Evolutionary conservation across 2,797 vertebrate species (phyloP).

Genomic region (Sphaeramia orbicularis): DNA sequence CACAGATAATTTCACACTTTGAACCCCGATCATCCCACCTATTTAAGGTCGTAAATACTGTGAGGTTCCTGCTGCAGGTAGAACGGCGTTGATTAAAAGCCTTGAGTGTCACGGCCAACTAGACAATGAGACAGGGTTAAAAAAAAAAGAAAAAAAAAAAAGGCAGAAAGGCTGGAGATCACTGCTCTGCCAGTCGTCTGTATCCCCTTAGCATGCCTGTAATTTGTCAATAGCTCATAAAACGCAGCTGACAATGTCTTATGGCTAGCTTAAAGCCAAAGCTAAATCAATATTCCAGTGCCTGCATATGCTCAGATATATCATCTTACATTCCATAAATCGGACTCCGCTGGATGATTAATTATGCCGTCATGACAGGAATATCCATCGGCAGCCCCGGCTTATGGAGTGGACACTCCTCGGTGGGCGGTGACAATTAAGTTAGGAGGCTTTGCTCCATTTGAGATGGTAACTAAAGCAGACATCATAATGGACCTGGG

Average conservation of each 20-base stretch:
- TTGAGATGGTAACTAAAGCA: slow-evolving; percentile 18
- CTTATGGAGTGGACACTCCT: slow-evolving; percentile 29
- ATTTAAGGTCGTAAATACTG: slow-evolving; percentile 27
- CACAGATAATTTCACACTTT: slow-evolving; percentile 25
- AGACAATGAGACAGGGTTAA: slow-evolving; percentile 5
- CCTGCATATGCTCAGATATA: slow-evolving; percentile 51
- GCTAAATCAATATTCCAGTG: slow-evolving; percentile 61
- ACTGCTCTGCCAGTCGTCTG: neutral
- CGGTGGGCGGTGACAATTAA: neutral
- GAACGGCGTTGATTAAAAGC: slow-evolving; percentile 23
- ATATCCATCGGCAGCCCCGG: slow-evolving; percentile 33
- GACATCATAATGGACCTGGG: slow-evolving; percentile 29
- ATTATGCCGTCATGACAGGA: slow-evolving; percentile 47
- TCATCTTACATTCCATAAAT: slow-evolving; percentile 56
- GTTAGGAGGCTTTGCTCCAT: slow-evolving; percentile 16
- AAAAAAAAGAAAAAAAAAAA: neutral
- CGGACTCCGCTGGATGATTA: slow-evolving; percentile 55
- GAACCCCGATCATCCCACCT: slow-evolving; percentile 20
- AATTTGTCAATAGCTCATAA: slow-evolving; percentile 51
- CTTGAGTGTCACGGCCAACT: slow-evolving; percentile 19
- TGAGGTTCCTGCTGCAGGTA: slow-evolving; percentile 19
- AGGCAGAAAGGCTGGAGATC: slow-evolving; percentile 2
- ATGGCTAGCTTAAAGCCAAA: slow-evolving; percentile 52
- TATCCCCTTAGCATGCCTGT: slow-evolving; percentile 2
- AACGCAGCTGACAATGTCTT: slow-evolving; percentile 45